Conservation (phyloP, 2,797 vertebrate genomes). For the Xiphophorus birchmanni region DNA sequence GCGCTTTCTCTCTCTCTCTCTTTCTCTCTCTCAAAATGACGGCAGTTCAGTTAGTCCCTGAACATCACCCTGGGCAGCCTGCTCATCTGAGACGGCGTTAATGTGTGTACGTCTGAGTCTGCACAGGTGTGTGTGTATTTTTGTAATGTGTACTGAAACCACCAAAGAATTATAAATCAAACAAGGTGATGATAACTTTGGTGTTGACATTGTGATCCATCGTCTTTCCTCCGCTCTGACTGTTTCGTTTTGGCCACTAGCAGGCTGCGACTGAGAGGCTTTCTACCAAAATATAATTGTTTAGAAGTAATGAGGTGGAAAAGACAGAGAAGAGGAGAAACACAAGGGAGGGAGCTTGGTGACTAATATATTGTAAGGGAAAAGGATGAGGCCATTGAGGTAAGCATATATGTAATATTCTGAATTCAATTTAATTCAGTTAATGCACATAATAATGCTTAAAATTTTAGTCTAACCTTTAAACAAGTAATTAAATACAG, state of each 20-base stretch:
- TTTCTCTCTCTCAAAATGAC: constrained; percentile 45
- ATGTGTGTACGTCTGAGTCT: constrained; percentile 26
- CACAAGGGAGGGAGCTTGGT: constrained; percentile 35
- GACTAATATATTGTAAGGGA: constrained; percentile 56
- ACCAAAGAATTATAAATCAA: constrained; percentile 72
- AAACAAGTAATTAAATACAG: not conserved
- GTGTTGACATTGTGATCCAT: constrained; percentile 73
- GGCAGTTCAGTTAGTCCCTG: constrained; percentile 58
- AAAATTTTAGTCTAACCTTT: not conserved
- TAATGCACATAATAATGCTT: not conserved
- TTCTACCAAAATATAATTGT: constrained; percentile 81
- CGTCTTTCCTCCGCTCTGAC: constrained; percentile 60
- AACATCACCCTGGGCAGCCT: constrained; percentile 55
- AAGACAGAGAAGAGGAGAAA: constrained; percentile 64
- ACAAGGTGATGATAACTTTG: constrained; percentile 80
- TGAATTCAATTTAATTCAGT: not conserved
- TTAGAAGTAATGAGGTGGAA: constrained; percentile 82
- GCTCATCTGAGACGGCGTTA: constrained; percentile 61
- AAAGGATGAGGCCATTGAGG: constrained; percentile 45
- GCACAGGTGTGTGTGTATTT: constrained; percentile 25
- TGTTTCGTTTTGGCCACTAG: constrained; percentile 77
- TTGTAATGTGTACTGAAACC: constrained; percentile 39
- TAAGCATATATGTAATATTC: constrained; percentile 44
- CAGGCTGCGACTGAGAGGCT: constrained; percentile 67
- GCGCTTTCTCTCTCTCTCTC: constrained; percentile 38